phyloP scores from a whole-genome alignment of 2,888 invertebrate species.

The Hydrotaea cyrtoneurina region DNA sequence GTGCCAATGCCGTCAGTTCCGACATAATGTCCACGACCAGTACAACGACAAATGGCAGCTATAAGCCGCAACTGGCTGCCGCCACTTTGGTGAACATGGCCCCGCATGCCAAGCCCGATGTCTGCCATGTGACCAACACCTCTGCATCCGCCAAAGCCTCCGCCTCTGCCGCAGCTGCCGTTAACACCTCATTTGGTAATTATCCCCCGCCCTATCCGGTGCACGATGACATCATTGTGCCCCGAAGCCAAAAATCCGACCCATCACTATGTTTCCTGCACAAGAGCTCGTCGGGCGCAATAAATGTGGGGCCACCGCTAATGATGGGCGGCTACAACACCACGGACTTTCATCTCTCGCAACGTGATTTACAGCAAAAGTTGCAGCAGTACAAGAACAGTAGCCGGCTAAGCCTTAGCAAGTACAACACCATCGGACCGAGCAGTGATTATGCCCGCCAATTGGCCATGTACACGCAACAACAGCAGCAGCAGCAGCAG shows the following conservation, averaged over 20 bases:
- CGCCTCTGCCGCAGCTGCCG: constrained; percentile 57
- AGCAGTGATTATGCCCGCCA: constrained; percentile 80
- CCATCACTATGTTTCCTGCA: constrained; percentile 75
- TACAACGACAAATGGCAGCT: constrained; percentile 62
- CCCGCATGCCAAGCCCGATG: constrained; percentile 72
- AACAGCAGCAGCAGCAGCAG: constrained; percentile 71
- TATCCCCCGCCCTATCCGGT: constrained; percentile 71
- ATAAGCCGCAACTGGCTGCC: constrained; percentile 57
- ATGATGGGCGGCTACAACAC: constrained; percentile 32
- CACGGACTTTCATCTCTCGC: constrained; percentile 61
- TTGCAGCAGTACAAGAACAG: constrained; percentile 65
- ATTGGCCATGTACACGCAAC: constrained; percentile 76
- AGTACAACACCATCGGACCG: constrained; percentile 80
- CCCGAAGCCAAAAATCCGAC: constrained; percentile 75
- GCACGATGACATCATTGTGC: constrained; percentile 76
- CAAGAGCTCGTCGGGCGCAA: constrained; percentile 34
- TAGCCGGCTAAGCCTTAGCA: constrained; percentile 73
- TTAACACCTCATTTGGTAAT: constrained; percentile 59
- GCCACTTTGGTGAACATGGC: constrained; percentile 68
- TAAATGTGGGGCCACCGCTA: constrained; percentile 32
- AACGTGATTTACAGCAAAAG: constrained; percentile 66
- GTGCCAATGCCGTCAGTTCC: constrained; percentile 75
- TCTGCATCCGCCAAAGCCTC: constrained; percentile 52
- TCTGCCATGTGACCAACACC: constrained; percentile 72
- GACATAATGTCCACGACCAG: constrained; percentile 68